phyloP scores from a whole-genome alignment of 2,888 invertebrate species.

The Megaustenia siamemsis region DNA sequence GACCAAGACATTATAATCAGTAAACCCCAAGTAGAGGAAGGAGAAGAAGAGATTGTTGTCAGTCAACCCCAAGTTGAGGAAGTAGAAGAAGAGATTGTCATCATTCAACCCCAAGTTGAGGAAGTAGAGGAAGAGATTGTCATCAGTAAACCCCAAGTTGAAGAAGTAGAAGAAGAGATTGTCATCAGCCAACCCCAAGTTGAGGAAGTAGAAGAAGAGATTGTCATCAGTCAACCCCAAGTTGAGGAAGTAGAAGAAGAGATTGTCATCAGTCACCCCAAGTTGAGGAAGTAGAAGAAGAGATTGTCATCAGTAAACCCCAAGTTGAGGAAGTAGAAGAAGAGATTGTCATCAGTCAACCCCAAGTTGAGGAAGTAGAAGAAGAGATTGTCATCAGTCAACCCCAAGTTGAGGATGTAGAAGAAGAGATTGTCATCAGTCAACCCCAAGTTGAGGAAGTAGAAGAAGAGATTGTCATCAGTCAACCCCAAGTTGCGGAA shows the following conservation, averaged over 20 bases:
- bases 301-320: slow-evolving; percentile 50
- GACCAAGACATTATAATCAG: slow-evolving; percentile 41
- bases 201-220: slow-evolving; percentile 69
- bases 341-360: slow-evolving; percentile 54
- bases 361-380: slow-evolving; percentile 54
- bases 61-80: slow-evolving; percentile 81
- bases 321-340: slow-evolving; percentile 48
- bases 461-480: slow-evolving; percentile 53
- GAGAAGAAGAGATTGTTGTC: slow-evolving; percentile 40
- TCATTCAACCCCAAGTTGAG: slow-evolving; percentile 37
- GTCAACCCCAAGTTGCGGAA: slow-evolving; percentile 81
- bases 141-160: slow-evolving; percentile 77
- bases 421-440: slow-evolving; percentile 67
- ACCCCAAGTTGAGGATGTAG: slow-evolving; percentile 82
- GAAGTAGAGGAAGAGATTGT: slow-evolving; percentile 57
- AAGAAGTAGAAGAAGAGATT: slow-evolving; percentile 82
- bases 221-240: slow-evolving; percentile 65
- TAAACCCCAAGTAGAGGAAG: slow-evolving; percentile 55
- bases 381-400: slow-evolving; percentile 44
- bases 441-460: no score
- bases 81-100: slow-evolving; percentile 80
- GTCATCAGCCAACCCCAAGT: slow-evolving; percentile 67
- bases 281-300: slow-evolving; percentile 41
- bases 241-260: slow-evolving; percentile 53
- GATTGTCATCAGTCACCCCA: slow-evolving; percentile 40